These are phyloP conservation scores for Poecilia velifera DNA, from an alignment of 2,797 vertebrate genomes.

Conservation along the genomic window DNA sequence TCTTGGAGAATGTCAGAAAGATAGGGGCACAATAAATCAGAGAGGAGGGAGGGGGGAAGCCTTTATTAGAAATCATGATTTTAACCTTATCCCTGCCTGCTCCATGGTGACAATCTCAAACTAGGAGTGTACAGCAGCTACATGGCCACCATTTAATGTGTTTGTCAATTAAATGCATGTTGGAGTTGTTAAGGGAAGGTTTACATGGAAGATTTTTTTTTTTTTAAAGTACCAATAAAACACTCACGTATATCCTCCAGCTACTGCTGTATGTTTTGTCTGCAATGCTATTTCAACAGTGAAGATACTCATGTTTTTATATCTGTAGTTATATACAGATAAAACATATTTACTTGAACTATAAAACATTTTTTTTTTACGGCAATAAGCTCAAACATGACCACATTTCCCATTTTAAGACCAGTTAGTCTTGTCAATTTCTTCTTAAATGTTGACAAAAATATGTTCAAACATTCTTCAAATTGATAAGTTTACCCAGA, in stretches of 20 bases:
- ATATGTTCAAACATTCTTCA: not conserved
- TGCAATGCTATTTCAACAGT: not conserved
- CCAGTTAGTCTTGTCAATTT: not conserved
- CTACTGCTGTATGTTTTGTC: not conserved
- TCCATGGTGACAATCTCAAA: not conserved
- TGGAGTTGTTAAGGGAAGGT: not conserved
- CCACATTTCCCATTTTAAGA: not conserved
- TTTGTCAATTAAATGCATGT: not conserved
- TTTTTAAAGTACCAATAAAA: not conserved
- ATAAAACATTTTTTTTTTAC: not conserved
- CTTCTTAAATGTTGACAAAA: not conserved
- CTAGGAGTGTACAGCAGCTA: constrained; percentile 2
- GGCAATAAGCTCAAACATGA: not conserved
- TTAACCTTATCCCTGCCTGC: constrained; percentile 5
- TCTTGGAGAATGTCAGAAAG: constrained; percentile 43
- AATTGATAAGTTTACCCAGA: not conserved
- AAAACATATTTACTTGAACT: not conserved
- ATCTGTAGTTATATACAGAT: not conserved
- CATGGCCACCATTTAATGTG: not conserved
- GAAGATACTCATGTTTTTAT: not conserved
- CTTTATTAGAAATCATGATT: constrained; percentile 33
- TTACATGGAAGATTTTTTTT: not conserved
- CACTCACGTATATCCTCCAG: not conserved
- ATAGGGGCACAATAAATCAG: constrained; percentile 12
- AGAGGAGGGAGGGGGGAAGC: constrained; percentile 28